Conservation (phyloP, 2,888 invertebrate genomes). For the Melanostoma scalare region DNA sequence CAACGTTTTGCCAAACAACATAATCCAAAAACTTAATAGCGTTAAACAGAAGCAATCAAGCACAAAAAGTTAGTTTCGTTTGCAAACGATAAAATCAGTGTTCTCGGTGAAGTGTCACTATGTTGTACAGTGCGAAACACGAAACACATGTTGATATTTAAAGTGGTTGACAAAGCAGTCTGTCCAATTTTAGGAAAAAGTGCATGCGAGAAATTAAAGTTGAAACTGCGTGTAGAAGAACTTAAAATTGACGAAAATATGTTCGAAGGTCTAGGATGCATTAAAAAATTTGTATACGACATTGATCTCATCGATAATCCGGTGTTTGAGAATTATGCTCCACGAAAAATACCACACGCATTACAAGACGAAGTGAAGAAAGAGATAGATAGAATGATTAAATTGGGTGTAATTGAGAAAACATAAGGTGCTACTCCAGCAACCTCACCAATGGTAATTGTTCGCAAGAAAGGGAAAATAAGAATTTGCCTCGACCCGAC, state of each 20-base stretch:
- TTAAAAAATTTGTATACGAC: constrained; percentile 49
- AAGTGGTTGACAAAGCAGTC: constrained; percentile 46
- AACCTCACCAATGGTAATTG: constrained; percentile 33
- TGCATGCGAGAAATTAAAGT: constrained; percentile 50
- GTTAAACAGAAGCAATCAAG: constrained; percentile 14
- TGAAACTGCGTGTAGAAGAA: constrained; percentile 49
- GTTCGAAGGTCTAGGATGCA: constrained; percentile 57
- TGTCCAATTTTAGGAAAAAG: constrained; percentile 48
- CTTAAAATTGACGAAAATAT: constrained; percentile 33
- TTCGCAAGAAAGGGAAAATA: constrained; percentile 37
- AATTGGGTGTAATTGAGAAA: constrained; percentile 14
- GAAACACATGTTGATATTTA: constrained; percentile 34
- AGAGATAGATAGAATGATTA: constrained; percentile 40
- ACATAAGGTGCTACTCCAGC: constrained; percentile 32
- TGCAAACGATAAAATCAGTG: constrained; percentile 51
- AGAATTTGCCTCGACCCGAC: constrained; percentile 38
- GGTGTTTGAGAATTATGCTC: constrained; percentile 28
- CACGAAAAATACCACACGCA: constrained; percentile 34
- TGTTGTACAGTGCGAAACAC: constrained; percentile 37
- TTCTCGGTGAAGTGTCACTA: constrained; percentile 43
- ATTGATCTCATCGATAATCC: constrained; percentile 39
- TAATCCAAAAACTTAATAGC: constrained; percentile 35
- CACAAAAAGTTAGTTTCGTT: constrained; percentile 38
- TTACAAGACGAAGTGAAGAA: constrained; percentile 29
- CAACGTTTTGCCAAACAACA: constrained; percentile 51